Evolutionary conservation across 2,113 vertebrate genomes (phyloP), one percentile per base, ranked within the genome.

Genomic region (Oceanites oceanicus): DNA sequence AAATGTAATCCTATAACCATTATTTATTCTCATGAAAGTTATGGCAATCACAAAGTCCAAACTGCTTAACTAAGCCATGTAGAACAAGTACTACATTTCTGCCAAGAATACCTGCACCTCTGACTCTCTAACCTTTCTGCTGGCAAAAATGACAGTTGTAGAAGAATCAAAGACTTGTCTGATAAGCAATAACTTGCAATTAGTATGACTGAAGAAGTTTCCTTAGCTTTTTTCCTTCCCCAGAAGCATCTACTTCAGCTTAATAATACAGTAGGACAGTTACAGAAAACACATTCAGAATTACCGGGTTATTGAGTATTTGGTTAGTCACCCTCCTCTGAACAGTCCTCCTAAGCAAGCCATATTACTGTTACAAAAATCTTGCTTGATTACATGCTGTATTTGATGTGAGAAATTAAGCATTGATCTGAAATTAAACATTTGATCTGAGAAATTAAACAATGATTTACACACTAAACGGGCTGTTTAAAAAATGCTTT

Each of bases 41-140:
- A 23, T n/a, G 32, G 34, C 36, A 74, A 30, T 26, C 50, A 66
- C 25, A 22, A 81, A 90, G 36, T 38, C 27, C 44, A 82, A 71
- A 66, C 22, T 2, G 3, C n/a, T 84, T 62, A 68, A 72, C 40
- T 79, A 42, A 52, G 36, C 9, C 27, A 9, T 0, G 0, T 0
- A 42, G 50, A 56, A 66, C 10, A 49, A 66, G 29, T 1, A 9
- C 9, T 26, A 13, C 15, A 7, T 38, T 88, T 56, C 59, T 76
- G 49, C 58, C 40, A 47, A 73, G 47, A 65, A 4, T 29, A 47
- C 27, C 0, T 0, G 21, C 62, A 56, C 19, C 38, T 78, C 55
- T 82, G 42, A 19, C 26, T 49, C 36, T 34, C 45, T 88, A 27
- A 47, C 18, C 38, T 63, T 47, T 40, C 85, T 77, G 27, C 42